Conservation (phyloP, 2,888 invertebrate species). For the Gnatocerus cornutus region DNA sequence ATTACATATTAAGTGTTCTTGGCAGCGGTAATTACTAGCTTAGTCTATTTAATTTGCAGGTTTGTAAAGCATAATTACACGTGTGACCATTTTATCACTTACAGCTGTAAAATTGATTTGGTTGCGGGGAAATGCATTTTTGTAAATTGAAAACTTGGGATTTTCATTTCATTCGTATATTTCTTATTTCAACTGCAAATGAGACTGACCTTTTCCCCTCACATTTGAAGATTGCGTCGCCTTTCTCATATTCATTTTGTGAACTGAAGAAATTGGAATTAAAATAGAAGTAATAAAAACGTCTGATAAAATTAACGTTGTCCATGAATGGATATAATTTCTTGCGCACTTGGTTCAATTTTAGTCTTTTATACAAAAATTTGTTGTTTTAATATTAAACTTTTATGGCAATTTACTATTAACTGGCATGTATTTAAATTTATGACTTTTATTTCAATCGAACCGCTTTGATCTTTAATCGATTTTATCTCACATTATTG, state of each 20-base stretch:
- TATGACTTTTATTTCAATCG: slow-evolving; percentile 26
- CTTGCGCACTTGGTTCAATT: slow-evolving; percentile 9
- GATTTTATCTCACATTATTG: slow-evolving; percentile 19
- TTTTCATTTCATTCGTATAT: background rate
- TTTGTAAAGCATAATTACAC: slow-evolving; percentile 36
- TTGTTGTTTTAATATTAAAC: slow-evolving; percentile 28
- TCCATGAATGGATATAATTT: slow-evolving; percentile 32
- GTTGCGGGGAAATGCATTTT: background rate
- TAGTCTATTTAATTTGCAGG: slow-evolving; percentile 38
- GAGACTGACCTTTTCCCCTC: slow-evolving; percentile 9
- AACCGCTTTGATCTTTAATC: slow-evolving; percentile 36
- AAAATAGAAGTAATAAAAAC: slow-evolving; percentile 27
- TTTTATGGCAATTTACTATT: slow-evolving; percentile 25
- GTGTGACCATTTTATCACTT: slow-evolving; percentile 42
- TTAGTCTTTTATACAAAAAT: slow-evolving; percentile 2
- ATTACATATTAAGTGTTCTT: slow-evolving; percentile 41
- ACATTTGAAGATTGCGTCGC: slow-evolving; percentile 6
- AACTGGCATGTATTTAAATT: slow-evolving; percentile 11
- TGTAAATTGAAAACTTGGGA: too few species aligned
- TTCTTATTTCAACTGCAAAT: background rate
- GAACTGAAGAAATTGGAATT: slow-evolving; percentile 21
- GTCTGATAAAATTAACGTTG: slow-evolving; percentile 23
- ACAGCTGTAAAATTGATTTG: background rate
- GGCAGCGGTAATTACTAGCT: slow-evolving; percentile 35
- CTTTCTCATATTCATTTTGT: slow-evolving; percentile 13